A percentile compares a stretch with the other conserved stretches of the same genome.
These are phyloP conservation scores for Ditylenchus dipsaci DNA, from an alignment of 1,140 invertebrate species.

Conservation along the genomic window DNA sequence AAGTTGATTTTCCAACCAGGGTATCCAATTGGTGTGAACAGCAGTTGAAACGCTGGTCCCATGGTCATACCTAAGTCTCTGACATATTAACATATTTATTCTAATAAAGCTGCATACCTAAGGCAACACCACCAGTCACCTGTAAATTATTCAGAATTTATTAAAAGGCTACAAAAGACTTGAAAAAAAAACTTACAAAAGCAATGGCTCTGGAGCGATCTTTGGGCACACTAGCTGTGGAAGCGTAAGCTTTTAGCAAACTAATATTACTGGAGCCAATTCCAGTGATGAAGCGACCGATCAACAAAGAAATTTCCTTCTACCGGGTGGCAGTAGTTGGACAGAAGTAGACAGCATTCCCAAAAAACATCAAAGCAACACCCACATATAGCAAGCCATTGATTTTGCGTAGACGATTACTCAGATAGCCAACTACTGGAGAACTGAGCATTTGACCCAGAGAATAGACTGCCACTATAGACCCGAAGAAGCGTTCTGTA, in stretches of 20 bases:
- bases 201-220: conserved; percentile 38
- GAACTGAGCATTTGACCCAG: conserved; percentile 40
- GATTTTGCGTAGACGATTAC: conserved; percentile 29
- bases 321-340: conserved; percentile 14
- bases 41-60: conserved; percentile 27
- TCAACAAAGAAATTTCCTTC: conserved; percentile 24
- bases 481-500: conserved; percentile 40
- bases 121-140: conserved; percentile 18
- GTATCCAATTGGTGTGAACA: conserved; percentile 32
- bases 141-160: not conserved
- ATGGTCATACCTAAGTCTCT: conserved; percentile 22
- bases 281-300: conserved; percentile 40
- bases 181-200: conserved; percentile 13
- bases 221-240: conserved; percentile 11
- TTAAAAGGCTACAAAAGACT: no score
- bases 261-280: conserved; percentile 36
- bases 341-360: conserved; percentile 41
- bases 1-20: conserved; percentile 13
- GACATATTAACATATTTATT: no score
- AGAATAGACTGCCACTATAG: conserved; percentile 36
- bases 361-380: conserved; percentile 38
- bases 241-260: conserved; percentile 39
- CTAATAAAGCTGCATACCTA: no score
- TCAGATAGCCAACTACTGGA: conserved; percentile 30
- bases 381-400: conserved; percentile 26